A percentile compares a stretch with the other conserved stretches of the same genome.
Conservation (phyloP, 2,113 vertebrate genomes). For the Oplegnathus fasciatus region DNA sequence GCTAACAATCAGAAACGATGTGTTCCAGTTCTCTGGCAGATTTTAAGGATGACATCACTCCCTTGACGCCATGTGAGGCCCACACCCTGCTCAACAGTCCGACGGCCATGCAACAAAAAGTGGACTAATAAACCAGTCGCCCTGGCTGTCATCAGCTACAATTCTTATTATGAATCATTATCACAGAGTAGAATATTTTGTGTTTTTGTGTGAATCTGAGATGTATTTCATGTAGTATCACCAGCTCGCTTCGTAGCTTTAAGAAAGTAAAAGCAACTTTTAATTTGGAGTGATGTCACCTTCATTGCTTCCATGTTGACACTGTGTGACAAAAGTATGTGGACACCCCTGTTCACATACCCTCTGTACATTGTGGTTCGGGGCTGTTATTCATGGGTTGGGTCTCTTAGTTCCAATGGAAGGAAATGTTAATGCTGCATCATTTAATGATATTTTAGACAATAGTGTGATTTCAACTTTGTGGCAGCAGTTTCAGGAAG, state of each 20-base stretch:
- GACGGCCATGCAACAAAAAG: not conserved
- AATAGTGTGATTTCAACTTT: not conserved
- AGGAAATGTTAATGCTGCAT: not conserved
- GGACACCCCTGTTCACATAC: not conserved
- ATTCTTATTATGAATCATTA: not conserved
- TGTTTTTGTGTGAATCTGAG: not conserved
- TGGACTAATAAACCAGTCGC: slow-evolving; percentile 9
- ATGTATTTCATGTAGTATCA: not conserved
- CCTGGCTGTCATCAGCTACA: slow-evolving; percentile 4
- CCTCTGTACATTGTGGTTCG: not conserved
- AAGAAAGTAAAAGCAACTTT: not conserved
- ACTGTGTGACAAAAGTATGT: not conserved
- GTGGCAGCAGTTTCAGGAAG: not conserved
- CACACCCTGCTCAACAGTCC: slow-evolving; percentile 65
- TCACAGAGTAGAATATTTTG: not conserved
- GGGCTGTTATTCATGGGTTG: not conserved
- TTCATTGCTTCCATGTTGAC: not conserved
- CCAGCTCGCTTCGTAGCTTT: not conserved
- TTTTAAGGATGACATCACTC: slow-evolving; percentile 78
- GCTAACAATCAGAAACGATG: slow-evolving; percentile 69
- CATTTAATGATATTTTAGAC: not conserved
- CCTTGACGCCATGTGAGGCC: slow-evolving; percentile 62
- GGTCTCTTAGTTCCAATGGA: not conserved
- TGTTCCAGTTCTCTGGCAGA: slow-evolving; percentile 73
- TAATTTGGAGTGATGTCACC: not conserved